Conservation (phyloP, 2,888 invertebrate genomes). For the Omphaloscelis lunosa region DNA sequence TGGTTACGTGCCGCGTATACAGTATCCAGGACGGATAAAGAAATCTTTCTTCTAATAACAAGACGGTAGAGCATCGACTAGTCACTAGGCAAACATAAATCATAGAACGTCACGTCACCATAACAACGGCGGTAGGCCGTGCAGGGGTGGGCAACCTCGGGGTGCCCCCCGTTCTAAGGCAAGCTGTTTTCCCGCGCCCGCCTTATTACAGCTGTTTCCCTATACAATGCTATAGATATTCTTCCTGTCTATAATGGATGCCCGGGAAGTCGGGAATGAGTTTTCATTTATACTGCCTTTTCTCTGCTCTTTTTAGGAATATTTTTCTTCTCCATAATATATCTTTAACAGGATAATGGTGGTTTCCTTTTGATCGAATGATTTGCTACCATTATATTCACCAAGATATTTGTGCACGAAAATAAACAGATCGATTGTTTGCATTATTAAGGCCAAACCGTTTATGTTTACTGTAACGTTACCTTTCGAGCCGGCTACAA, state of each 20-base stretch:
- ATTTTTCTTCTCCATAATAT: slow-evolving; percentile 42
- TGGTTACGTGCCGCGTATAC: slow-evolving; percentile 50
- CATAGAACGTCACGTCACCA: slow-evolving; percentile 83
- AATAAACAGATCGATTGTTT: slow-evolving; percentile 27
- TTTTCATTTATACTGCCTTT: slow-evolving; percentile 76
- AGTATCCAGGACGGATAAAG: slow-evolving; percentile 41
- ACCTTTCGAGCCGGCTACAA: slow-evolving; percentile 12
- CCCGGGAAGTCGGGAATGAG: slow-evolving; percentile 74
- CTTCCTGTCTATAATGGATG: slow-evolving; percentile 78
- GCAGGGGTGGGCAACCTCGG: slow-evolving; percentile 76
- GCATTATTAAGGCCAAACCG: slow-evolving; percentile 24
- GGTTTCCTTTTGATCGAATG: slow-evolving; percentile 33
- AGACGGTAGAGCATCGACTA: slow-evolving; percentile 58
- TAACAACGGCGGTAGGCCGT: slow-evolving; percentile 78
- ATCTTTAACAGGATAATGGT: slow-evolving; percentile 38
- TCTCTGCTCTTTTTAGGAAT: slow-evolving; percentile 65
- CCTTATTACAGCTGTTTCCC: slow-evolving; percentile 80
- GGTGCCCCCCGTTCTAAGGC: slow-evolving; percentile 70
- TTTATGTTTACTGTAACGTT: slow-evolving; percentile 24
- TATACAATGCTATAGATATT: slow-evolving; percentile 76
- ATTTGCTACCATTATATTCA: slow-evolving; percentile 14
- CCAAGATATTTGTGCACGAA: slow-evolving; percentile 20
- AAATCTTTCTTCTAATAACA: slow-evolving; percentile 61
- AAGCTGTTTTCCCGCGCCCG: slow-evolving; percentile 81
- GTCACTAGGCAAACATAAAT: slow-evolving; percentile 84